These are phyloP conservation scores for Alethe castanea DNA, from an alignment of 2,113 vertebrate species.

Conservation along the genomic window DNA sequence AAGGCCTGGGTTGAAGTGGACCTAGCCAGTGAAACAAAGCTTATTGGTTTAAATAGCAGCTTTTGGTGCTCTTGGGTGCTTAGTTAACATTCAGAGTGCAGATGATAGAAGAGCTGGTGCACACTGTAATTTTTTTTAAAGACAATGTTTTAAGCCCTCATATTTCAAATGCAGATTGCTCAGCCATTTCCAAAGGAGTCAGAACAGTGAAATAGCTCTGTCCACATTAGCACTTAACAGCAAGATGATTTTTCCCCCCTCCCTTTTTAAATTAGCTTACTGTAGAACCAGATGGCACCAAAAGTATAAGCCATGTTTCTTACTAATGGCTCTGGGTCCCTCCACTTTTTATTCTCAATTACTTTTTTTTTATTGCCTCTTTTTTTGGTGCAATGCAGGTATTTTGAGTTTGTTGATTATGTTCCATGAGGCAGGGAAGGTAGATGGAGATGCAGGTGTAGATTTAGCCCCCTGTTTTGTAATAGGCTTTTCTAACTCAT, in stretches of 20 bases:
- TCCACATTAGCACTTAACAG: conserved; percentile 57
- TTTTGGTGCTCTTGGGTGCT: not conserved
- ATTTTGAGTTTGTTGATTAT: not conserved
- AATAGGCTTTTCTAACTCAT: not conserved
- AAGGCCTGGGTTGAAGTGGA: not conserved
- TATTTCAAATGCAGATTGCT: conserved; percentile 62
- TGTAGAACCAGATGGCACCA: conserved; percentile 54
- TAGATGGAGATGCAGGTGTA: not conserved
- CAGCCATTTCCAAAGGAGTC: conserved; percentile 49
- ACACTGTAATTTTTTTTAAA: conserved; percentile 33
- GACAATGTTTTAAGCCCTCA: conserved; percentile 42
- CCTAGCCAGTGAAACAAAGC: not conserved
- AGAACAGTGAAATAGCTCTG: conserved; percentile 48
- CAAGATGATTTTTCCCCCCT: conserved; percentile 15
- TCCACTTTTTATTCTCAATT: conserved; percentile 27
- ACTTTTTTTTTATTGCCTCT: not conserved
- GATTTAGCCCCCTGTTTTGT: not conserved
- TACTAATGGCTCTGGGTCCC: conserved; percentile 27
- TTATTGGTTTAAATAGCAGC: not conserved
- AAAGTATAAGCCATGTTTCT: conserved; percentile 36
- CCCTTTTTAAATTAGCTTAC: conserved; percentile 47
- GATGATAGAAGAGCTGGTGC: conserved; percentile 16
- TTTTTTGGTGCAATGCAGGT: conserved; percentile 42
- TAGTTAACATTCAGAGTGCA: conserved; percentile 41
- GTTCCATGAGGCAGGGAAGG: not conserved